These are phyloP conservation scores for Nymphalis io DNA, from an alignment of 1,140 invertebrate genomes.

Conservation along the genomic window DNA sequence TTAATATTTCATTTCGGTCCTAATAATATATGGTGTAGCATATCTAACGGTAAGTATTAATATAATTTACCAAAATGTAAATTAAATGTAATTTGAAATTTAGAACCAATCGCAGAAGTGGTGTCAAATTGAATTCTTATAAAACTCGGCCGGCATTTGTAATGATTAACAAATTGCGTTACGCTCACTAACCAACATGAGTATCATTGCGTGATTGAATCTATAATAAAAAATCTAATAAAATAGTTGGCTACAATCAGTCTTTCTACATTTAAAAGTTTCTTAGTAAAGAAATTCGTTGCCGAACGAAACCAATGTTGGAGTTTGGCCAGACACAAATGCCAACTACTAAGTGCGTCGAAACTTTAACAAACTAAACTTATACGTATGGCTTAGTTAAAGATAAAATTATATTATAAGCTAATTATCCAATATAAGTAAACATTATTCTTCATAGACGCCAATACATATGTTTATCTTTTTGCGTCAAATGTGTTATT, in stretches of 20 bases:
- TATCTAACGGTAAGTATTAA: too few species aligned
- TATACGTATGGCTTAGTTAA: not conserved
- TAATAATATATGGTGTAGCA: too few species aligned
- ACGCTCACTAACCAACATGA: not conserved
- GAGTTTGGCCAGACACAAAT: conserved; percentile 23
- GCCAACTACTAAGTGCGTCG: conserved; percentile 26
- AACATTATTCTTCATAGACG: not conserved
- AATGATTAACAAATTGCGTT: too few species aligned
- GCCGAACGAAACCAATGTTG: conserved; percentile 23
- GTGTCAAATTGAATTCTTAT: too few species aligned
- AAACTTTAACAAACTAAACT: conserved; percentile 14
- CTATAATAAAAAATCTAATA: conserved; percentile 2
- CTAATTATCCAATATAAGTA: not conserved
- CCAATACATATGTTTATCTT: too few species aligned
- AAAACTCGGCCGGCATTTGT: too few species aligned
- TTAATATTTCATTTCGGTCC: too few species aligned
- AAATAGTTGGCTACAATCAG: not conserved
- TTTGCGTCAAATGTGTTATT: too few species aligned
- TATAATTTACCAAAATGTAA: too few species aligned
- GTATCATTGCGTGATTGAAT: too few species aligned
- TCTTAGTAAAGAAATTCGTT: not conserved
- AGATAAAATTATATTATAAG: not conserved
- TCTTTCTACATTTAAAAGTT: not conserved
- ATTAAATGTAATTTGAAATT: too few species aligned
- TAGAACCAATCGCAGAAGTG: too few species aligned